Evolutionary conservation across 2,113 vertebrate species (phyloP), one percentile per base, ranked within the genome.

Genomic region (Hucho hucho): DNA sequence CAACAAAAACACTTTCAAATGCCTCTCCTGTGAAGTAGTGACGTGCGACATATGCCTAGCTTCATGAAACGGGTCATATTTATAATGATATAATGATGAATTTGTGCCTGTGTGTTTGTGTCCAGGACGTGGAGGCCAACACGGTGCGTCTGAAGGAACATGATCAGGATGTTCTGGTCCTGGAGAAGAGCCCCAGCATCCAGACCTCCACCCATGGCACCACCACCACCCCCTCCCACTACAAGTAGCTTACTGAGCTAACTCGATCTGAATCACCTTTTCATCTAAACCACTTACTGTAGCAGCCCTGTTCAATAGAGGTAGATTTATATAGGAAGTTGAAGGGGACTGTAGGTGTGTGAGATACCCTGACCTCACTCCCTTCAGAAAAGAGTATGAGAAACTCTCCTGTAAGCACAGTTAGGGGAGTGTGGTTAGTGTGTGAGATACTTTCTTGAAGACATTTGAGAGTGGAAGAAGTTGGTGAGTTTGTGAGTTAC

Each of bases 91-190:
- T 43, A 43, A 12, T 43, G 69, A 26, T 20, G 29, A 32, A 22
- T 29, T 43, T 70, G 4, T 47, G 46, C 71, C 24, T 70, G 26
- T 47, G n/a, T 58, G 37, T 92, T 72, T 84, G 92, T 84, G 88
- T 93, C 74, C 85, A 99, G 97, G 98, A 98, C 75, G 97, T 99
- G 79, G 97, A 99, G 88, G 98, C 98, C 76, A 99, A 99, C 92
- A 99, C 97, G n/a, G 97, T 99, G 75, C 96, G 98, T 89, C 93
- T 99, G 78, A 98, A 99, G 90, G 98, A 99, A 87, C 98, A 99
- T 13, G 95, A 96, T 87, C 96, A 97, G 91, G 98, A 98, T 79
- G 98, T 99, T 81, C 93, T 99, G 91, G 98, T 99, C 79, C 90
- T 99, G 86, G 96, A 99, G 93, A 99, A 97, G 88, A 95, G 96